phyloP scores from a whole-genome alignment of 2,113 vertebrate genomes.

The Gnathonemus echidnorhynchus region DNA sequence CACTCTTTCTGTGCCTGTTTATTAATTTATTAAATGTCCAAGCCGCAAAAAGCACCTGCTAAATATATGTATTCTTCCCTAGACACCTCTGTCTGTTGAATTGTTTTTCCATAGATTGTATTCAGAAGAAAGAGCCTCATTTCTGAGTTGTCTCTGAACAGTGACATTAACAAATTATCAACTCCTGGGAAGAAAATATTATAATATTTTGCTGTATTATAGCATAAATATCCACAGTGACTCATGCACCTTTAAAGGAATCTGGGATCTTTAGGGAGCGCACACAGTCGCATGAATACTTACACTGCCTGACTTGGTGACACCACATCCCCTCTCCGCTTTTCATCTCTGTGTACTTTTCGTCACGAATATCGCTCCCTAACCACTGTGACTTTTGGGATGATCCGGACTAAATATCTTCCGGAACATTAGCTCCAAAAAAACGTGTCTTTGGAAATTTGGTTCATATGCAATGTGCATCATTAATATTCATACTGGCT shows the following conservation, averaged over 20 bases:
- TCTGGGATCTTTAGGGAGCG: background rate
- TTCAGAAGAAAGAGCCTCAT: background rate
- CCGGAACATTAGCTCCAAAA: background rate
- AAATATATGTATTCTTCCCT: background rate
- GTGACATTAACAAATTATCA: background rate
- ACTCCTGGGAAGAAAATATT: background rate
- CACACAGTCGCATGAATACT: background rate
- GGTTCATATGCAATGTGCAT: background rate
- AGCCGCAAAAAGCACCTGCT: background rate
- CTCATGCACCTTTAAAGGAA: background rate
- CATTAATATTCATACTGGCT: background rate
- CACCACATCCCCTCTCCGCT: background rate
- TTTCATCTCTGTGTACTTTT: background rate
- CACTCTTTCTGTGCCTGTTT: background rate
- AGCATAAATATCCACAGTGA: background rate
- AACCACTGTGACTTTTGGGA: background rate
- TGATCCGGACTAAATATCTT: background rate
- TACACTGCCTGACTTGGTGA: background rate
- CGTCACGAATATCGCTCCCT: background rate
- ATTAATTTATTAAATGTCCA: background rate
- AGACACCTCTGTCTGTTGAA: background rate
- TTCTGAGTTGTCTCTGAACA: background rate
- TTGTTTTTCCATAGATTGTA: background rate
- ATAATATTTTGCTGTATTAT: background rate
- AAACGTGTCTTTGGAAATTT: background rate